These are phyloP conservation scores for Schizotus pectinicornis DNA, from an alignment of 2,888 invertebrate genomes.

Conservation along the genomic window DNA sequence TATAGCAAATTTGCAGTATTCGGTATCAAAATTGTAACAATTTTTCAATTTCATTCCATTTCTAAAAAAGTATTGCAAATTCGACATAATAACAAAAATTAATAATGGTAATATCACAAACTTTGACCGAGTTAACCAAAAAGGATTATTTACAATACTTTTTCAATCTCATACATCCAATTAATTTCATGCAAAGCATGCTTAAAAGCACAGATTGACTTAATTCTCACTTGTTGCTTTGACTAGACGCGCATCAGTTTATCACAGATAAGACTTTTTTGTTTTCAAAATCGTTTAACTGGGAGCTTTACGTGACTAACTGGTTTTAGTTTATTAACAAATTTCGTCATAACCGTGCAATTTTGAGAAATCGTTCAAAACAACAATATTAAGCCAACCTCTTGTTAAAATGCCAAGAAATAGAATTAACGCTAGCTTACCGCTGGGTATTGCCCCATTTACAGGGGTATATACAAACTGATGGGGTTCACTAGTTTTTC, in stretches of 20 bases:
- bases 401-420: slow-evolving; percentile 34
- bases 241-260: slow-evolving; percentile 9
- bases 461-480: slow-evolving; percentile 80
- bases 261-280: too few relatives aligned
- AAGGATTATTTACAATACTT: slow-evolving; percentile 31
- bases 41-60: slow-evolving; percentile 41
- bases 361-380: slow-evolving; percentile 34
- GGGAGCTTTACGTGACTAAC: too few relatives aligned
- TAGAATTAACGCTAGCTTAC: slow-evolving; percentile 53
- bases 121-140: too few relatives aligned
- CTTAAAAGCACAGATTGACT: slow-evolving; percentile 45
- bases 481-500: slow-evolving; percentile 86
- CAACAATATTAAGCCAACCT: slow-evolving; percentile 50
- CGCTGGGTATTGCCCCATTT: slow-evolving; percentile 56
- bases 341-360: not conserved
- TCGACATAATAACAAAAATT: not conserved
- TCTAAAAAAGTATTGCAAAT: slow-evolving; percentile 38
- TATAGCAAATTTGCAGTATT: not conserved
- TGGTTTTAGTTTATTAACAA: too few relatives aligned
- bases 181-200: slow-evolving; percentile 50
- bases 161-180: slow-evolving; percentile 43
- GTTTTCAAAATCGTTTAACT: too few relatives aligned
- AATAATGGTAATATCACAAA: too few relatives aligned
- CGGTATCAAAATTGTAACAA: slow-evolving; percentile 22
- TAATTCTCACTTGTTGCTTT: slow-evolving; percentile 44